A percentile compares a stretch with the other conserved stretches of the same genome.
Conservation (phyloP, 2,113 vertebrate species). For the Onychostoma macrolepis region DNA sequence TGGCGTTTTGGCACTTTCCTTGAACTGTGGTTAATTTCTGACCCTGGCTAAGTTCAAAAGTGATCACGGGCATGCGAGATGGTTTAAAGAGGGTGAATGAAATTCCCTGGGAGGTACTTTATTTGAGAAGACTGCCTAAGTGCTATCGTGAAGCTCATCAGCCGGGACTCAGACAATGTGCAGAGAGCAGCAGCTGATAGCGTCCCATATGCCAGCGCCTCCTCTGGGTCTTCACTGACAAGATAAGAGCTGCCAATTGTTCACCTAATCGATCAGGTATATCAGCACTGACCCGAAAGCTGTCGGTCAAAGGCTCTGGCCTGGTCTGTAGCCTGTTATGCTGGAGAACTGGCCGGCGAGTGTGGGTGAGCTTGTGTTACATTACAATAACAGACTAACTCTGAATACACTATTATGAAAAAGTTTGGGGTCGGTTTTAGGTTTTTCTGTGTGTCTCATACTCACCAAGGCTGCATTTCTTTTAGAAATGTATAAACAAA, state of each 20-base stretch:
- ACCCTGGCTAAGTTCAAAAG: neutral
- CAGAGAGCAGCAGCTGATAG: constrained; percentile 36
- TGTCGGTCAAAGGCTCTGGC: constrained; percentile 45
- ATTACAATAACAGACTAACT: neutral
- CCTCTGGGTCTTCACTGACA: constrained; percentile 45
- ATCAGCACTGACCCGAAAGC: constrained; percentile 43
- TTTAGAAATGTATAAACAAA: neutral
- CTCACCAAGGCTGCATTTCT: neutral
- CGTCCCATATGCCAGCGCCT: constrained; percentile 12
- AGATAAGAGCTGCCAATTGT: constrained; percentile 59
- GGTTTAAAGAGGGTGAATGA: neutral
- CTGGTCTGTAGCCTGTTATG: neutral
- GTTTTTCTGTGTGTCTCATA: neutral
- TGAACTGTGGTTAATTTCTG: neutral
- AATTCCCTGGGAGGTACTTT: constrained; percentile 31
- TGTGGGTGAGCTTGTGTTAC: neutral
- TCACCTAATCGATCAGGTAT: constrained; percentile 52
- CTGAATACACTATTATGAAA: neutral
- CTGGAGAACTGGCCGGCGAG: neutral
- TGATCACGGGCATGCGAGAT: neutral
- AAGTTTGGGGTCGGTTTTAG: neutral
- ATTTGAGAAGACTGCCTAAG: constrained; percentile 42
- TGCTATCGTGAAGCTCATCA: constrained; percentile 55
- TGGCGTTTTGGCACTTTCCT: neutral
- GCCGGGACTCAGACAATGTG: constrained; percentile 47